Evolutionary conservation across 2,113 vertebrate genomes (phyloP), one percentile per base, ranked within the genome.

Genomic region (Melanocharis versteri): DNA sequence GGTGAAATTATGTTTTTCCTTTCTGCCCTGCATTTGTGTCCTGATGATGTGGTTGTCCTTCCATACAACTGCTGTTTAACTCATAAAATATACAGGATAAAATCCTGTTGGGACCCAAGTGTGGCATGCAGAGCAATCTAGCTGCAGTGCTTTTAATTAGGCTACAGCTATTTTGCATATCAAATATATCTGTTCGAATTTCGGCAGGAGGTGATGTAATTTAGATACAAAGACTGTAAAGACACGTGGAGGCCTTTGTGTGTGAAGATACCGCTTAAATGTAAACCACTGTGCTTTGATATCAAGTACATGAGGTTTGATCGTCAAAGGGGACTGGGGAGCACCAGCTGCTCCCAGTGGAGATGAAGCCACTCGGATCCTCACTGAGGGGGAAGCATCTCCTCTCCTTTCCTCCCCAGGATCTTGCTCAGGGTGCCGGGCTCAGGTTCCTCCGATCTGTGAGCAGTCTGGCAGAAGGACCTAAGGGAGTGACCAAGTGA

Each of bases 71-170:
- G 0, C 83, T 70, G 31, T 47, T 69, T 58, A 88, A 62, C 19
- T 93, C 35, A 79, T 79, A 24, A 72, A 93, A 92, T 47, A 80
- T 13, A 44, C 13, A 73, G 60, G 58, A 47, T 62, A 62, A 92
- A 92, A 44, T 47, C 5, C 35, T 78, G 54, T 86, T 75, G 57
- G 15, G 54, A 39, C 81, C 87, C 56, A 92, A 78, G 50, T 15
- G 39, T 78, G 56, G 27, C 90, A 87, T 61, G 70, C 90, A 90
- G 87, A 85, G 69, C 57, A 75, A 80, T 57, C 62, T 83, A 93
- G 28, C n/a, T 47, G 62, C 58, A 66, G n/a, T 88, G 71, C 54
- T 92, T 92, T 96, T 95, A 95, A 92, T 97, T 93, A 95, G 88
- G 83, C 50, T 35, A 77, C 31, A 88, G 56, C 76, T 95, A 40